Evolutionary conservation across 2,113 vertebrate genomes (phyloP).

Genomic region (Catharus bicknelli): DNA sequence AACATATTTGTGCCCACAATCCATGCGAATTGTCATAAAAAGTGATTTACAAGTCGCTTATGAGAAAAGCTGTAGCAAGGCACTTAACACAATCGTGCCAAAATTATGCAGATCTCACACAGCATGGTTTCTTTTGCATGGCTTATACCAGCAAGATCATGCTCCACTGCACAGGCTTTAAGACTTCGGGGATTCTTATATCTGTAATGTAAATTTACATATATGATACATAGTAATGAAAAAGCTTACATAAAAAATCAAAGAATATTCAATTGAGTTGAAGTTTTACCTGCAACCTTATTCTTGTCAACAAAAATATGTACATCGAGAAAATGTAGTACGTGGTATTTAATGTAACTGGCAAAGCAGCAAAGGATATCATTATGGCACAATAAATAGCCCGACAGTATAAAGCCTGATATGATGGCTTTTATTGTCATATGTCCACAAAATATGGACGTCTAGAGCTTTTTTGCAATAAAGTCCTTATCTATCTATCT

Average conservation of each 20-base stretch:
- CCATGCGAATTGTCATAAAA: background rate
- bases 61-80: background rate
- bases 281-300: background rate
- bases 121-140: background rate
- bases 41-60: background rate
- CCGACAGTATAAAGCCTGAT: background rate
- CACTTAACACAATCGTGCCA: background rate
- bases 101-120: background rate
- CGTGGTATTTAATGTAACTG: background rate
- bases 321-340: background rate
- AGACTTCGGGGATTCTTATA: background rate
- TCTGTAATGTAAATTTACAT: background rate
- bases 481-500: background rate
- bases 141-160: background rate
- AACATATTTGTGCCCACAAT: background rate
- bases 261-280: background rate
- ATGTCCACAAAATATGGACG: background rate
- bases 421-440: background rate
- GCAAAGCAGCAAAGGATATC: background rate
- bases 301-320: background rate
- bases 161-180: background rate
- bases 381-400: background rate
- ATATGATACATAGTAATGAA: background rate
- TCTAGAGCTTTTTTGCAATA: background rate
- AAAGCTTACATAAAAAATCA: background rate